Evolutionary conservation across 2,797 vertebrate species (phyloP), one percentile per base, ranked within the genome.

Genomic region (Chanos chanos): DNA sequence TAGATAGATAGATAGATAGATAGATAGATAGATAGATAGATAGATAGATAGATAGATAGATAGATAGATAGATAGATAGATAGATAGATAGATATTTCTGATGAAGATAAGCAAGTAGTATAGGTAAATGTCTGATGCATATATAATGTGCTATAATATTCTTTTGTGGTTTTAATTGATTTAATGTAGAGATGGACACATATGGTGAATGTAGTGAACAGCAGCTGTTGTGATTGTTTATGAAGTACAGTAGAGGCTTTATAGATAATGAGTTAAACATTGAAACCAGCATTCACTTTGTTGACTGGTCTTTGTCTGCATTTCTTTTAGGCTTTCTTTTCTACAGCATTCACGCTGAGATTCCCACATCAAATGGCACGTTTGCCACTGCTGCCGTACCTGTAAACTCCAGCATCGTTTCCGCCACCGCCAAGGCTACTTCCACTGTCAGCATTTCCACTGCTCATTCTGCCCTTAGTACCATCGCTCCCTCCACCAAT

Each of bases 371-470:
- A 7, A 4, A 10, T n/a, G 0, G 10, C 21, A 4, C 3, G 1
- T 0, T 8, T 2, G 1, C 0, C 2, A 3, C 12, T 13, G 18
- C 10, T 12, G 5, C 7, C 12, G 3, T 7, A 6, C 7, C 28
- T 0, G 2, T 10, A 4, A 0, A 15, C 0, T 5, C 30, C 7
- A 4, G 7, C 15, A 16, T 15, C 15, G 19, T 0, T 10, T 7
- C 0, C 5, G 10, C 37, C 30, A 27, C 19, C 2, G 7, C 1
- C 13, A 3, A 7, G 8, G 2, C 9, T 0, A 1, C 0, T 1
- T 1, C 18, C 1, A 3, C 0, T 1, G 5, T 4, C 3, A 0
- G 7, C 4, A 2, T 7, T 13, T 1, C 13, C 8, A 18, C 37
- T 25, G 2, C 2, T n/a, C 6, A 25, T 9, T 8, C n/a, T 3